A percentile compares a stretch with the other conserved stretches of the same genome.
Evolutionary conservation across 2,888 invertebrate species (phyloP).

Genomic region (Prenolepis imparis): DNA sequence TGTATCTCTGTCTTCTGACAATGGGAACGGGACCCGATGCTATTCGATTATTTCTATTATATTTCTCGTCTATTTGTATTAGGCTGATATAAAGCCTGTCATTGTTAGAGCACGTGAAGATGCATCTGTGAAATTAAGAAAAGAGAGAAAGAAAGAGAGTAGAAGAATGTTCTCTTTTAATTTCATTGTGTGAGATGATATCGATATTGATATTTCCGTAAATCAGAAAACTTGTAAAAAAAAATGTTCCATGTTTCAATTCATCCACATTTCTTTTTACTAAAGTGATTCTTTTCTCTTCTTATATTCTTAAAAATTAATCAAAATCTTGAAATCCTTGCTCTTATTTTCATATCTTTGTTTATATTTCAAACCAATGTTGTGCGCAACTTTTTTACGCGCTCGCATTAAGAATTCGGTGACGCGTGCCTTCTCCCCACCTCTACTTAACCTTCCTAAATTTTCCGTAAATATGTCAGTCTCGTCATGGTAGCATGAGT

Average conservation of each 20-base stretch:
- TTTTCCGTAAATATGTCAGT: background rate
- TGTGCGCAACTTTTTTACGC: background rate
- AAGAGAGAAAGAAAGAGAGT: background rate
- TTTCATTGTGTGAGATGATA: background rate
- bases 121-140: background rate
- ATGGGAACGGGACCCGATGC: slow-evolving; percentile 52
- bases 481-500: background rate
- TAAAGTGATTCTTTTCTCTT: too few relatives aligned
- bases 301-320: too few relatives aligned
- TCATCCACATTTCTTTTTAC: too few relatives aligned
- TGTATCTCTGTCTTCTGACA: slow-evolving; percentile 49
- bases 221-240: background rate
- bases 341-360: background rate
- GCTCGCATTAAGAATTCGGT: background rate
- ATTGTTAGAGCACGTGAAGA: slow-evolving; percentile 11
- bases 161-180: background rate
- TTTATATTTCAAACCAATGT: too few relatives aligned
- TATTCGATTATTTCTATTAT: slow-evolving; percentile 42
- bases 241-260: background rate
- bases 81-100: slow-evolving; percentile 24
- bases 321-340: too few relatives aligned
- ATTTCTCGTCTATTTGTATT: slow-evolving; percentile 59
- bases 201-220: slow-evolving; percentile 5
- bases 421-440: background rate
- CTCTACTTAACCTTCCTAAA: background rate